A percentile compares a stretch with the other conserved stretches of the same genome.
Evolutionary conservation across 2,888 invertebrate genomes (phyloP).

Genomic region (Malthinus seriepunctatus): DNA sequence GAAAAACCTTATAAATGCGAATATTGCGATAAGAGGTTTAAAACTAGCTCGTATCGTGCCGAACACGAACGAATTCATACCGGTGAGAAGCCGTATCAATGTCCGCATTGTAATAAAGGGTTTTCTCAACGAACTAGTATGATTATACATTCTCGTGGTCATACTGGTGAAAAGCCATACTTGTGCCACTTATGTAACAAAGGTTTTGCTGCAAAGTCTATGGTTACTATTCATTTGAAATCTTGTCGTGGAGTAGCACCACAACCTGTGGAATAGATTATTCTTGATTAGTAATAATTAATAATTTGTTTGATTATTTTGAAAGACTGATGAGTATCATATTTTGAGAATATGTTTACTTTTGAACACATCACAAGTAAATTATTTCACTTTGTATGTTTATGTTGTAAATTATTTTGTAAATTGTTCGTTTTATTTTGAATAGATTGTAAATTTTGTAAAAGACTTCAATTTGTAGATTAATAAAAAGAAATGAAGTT

Average conservation of each 20-base stretch:
- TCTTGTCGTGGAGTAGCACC: slow-evolving; percentile 36
- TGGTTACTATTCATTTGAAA: slow-evolving; percentile 48
- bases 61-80: slow-evolving; percentile 66
- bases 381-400: no score
- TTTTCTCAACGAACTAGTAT: slow-evolving; percentile 32
- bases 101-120: slow-evolving; percentile 29
- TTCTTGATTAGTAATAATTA: no score
- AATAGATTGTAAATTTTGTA: no score
- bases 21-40: slow-evolving; percentile 42
- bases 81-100: slow-evolving; percentile 47
- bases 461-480: no score
- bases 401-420: no score
- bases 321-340: no score
- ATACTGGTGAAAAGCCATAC: slow-evolving; percentile 44
- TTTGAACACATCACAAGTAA: no score
- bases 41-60: slow-evolving; percentile 63
- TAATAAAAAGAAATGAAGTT: no score
- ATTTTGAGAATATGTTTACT: no score
- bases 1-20: slow-evolving; percentile 38
- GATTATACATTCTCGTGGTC: slow-evolving; percentile 30
- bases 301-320: no score
- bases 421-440: no score
- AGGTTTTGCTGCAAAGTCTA: slow-evolving; percentile 48
- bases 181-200: slow-evolving; percentile 48
- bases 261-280: background rate